A percentile compares a stretch with the other conserved stretches of the same genome.
Conservation (phyloP, 1,140 invertebrate species). For the Apis florea region DNA sequence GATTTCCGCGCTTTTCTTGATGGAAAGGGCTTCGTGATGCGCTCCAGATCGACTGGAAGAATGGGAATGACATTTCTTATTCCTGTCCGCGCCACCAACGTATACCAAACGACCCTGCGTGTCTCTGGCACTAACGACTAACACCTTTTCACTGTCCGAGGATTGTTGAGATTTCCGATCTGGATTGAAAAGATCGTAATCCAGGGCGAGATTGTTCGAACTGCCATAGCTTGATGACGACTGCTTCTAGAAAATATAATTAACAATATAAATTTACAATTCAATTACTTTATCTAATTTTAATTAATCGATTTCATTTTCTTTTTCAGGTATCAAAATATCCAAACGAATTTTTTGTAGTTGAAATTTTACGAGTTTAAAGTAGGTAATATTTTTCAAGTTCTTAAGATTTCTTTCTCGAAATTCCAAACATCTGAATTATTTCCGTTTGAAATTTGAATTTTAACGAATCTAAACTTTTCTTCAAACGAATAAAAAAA, state of each 20-base stretch:
- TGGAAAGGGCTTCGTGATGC: constrained; percentile 87
- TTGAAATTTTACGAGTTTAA: too few relatives aligned
- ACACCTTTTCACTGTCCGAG: constrained; percentile 77
- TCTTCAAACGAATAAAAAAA: too few relatives aligned
- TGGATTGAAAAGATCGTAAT: constrained; percentile 86
- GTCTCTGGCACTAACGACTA: constrained; percentile 82
- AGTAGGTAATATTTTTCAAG: too few relatives aligned
- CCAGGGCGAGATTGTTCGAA: constrained; percentile 85
- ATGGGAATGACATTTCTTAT: constrained; percentile 69
- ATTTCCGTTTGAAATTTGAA: too few relatives aligned
- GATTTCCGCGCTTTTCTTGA: constrained; percentile 93
- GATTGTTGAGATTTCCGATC: constrained; percentile 76
- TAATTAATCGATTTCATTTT: too few relatives aligned
- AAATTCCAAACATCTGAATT: too few relatives aligned
- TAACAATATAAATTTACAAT: too few relatives aligned
- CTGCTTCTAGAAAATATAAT: constrained; percentile 59
- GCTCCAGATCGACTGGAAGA: constrained; percentile 61
- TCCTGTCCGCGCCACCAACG: constrained; percentile 79
- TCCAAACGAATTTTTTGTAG: too few relatives aligned
- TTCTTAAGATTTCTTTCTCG: too few relatives aligned
- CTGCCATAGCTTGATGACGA: constrained; percentile 72
- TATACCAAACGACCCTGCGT: constrained; percentile 81
- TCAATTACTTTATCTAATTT: too few relatives aligned
- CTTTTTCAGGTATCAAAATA: too few relatives aligned
- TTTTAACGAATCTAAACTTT: too few relatives aligned